Evolutionary conservation across 2,888 invertebrate species (phyloP).

Genomic region (Micoletzkya japonica): DNA sequence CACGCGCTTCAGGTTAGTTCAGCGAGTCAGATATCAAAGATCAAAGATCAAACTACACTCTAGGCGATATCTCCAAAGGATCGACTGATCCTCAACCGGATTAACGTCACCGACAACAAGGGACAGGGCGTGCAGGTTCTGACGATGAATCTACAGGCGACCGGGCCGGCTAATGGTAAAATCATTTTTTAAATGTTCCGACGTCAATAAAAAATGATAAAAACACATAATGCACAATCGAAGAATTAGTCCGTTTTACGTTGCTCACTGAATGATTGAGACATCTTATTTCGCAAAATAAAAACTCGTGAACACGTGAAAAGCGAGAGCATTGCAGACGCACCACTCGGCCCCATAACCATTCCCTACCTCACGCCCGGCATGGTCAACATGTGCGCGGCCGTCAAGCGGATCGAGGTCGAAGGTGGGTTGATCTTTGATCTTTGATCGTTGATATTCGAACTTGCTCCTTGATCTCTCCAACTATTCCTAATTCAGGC

Average conservation of each 20-base stretch:
- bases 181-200: neutral
- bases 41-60: no score
- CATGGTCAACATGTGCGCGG: constrained; percentile 92
- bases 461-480: neutral
- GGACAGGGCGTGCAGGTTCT: constrained; percentile 88
- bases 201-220: neutral
- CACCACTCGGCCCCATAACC: constrained; percentile 33
- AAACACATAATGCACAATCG: neutral
- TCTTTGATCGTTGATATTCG: neutral
- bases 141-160: constrained; percentile 76
- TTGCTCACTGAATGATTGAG: neutral
- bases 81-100: constrained; percentile 43
- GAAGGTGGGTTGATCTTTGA: constrained; percentile 62
- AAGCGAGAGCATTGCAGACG: constrained; percentile 25
- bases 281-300: neutral
- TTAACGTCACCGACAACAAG: constrained; percentile 72
- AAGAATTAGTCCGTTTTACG: no score
- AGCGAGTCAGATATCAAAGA: no score
- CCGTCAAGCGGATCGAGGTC: constrained; percentile 85
- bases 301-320: neutral
- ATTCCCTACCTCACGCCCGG: constrained; percentile 77
- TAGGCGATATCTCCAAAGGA: constrained; percentile 54
- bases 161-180: constrained; percentile 29
- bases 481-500: neutral
- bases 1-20: constrained; percentile 79